phyloP scores from a whole-genome alignment of 2,797 vertebrate species.

The Poeciliopsis turneri region DNA sequence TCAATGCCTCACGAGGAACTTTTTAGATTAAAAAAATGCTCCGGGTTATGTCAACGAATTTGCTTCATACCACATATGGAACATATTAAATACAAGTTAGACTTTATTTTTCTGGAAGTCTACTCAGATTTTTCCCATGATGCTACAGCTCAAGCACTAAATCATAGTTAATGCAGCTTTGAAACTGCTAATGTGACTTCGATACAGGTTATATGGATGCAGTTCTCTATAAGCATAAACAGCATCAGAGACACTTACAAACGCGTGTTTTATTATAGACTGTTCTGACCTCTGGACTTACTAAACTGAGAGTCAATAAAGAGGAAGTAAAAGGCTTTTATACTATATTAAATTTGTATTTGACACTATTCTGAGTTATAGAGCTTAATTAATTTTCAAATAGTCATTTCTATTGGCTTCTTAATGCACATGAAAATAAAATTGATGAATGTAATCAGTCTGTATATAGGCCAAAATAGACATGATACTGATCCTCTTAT shows the following conservation, averaged over 20 bases:
- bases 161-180: slow-evolving; percentile 57
- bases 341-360: background rate
- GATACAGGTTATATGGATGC: slow-evolving; percentile 27
- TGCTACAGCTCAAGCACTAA: slow-evolving; percentile 42
- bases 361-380: background rate
- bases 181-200: slow-evolving; percentile 48
- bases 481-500: background rate
- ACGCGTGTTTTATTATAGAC: slow-evolving; percentile 22
- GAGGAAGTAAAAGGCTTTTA: background rate
- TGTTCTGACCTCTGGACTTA: background rate
- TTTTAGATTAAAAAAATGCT: slow-evolving; percentile 27
- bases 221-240: slow-evolving; percentile 20
- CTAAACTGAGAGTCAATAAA: background rate
- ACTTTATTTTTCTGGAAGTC: slow-evolving; percentile 44
- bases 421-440: background rate
- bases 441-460: background rate
- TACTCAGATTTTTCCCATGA: slow-evolving; percentile 62
- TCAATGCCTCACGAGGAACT: slow-evolving; percentile 39
- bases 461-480: background rate
- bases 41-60: slow-evolving; percentile 45
- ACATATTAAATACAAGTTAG: slow-evolving; percentile 56
- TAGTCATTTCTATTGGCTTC: background rate
- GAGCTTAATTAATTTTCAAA: background rate
- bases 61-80: slow-evolving; percentile 66
- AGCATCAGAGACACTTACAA: slow-evolving; percentile 35